These are phyloP conservation scores for Tenthredo distinguenda DNA, from an alignment of 2,888 invertebrate genomes.

Conservation along the genomic window DNA sequence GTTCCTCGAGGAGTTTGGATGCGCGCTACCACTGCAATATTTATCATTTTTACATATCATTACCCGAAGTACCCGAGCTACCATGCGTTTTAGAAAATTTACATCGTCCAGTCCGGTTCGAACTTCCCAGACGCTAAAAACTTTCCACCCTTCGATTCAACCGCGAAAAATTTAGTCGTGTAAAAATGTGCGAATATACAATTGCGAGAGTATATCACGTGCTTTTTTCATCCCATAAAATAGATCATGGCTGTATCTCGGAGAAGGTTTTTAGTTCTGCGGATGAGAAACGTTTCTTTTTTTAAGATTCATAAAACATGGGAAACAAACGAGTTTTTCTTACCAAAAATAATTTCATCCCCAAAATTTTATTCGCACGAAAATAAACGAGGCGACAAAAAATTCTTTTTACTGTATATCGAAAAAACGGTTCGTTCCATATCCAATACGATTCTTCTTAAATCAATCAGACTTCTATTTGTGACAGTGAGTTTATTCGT, in stretches of 20 bases:
- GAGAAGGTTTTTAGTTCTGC: no score
- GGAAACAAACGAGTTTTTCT: background rate
- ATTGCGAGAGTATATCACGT: background rate
- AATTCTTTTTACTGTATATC: background rate
- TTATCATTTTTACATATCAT: constrained; percentile 20
- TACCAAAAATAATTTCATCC: background rate
- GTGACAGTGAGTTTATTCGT: background rate
- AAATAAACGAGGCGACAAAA: background rate
- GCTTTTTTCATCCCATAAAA: background rate
- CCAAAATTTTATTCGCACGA: background rate
- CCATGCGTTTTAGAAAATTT: background rate
- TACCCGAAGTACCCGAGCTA: background rate
- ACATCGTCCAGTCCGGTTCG: background rate
- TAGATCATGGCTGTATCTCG: no score
- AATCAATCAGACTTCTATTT: constrained; percentile 5
- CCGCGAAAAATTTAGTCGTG: background rate
- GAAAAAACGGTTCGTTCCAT: background rate
- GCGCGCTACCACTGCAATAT: constrained; percentile 20
- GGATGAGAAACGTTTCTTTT: background rate
- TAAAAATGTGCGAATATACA: background rate
- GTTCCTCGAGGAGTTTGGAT: background rate
- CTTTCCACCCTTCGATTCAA: background rate
- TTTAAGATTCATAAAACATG: background rate
- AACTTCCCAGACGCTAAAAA: background rate
- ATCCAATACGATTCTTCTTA: background rate